Percentiles rank a stretch among this genome's conserved stretches.
phyloP scores from a whole-genome alignment of 2,888 invertebrate species.

The Euclidia mi region DNA sequence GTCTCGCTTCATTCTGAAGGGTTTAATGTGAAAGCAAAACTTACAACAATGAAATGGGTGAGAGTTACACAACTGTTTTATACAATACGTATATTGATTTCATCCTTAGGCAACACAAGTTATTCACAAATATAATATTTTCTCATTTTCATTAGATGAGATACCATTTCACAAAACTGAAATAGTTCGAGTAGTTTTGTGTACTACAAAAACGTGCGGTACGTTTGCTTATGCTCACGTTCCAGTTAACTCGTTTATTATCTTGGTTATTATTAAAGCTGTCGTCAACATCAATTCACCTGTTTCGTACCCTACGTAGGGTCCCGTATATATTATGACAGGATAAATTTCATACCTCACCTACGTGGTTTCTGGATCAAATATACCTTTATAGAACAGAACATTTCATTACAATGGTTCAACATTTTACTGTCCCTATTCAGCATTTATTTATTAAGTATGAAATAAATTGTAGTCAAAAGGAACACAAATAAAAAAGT shows the following conservation, averaged over 20 bases:
- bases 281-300: constrained; percentile 1
- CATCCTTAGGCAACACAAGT: neutral
- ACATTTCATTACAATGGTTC: too few relatives aligned
- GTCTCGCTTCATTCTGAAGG: neutral
- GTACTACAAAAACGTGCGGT: too few relatives aligned
- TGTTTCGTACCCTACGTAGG: neutral
- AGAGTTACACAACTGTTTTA: neutral
- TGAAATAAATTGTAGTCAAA: too few relatives aligned
- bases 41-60: neutral
- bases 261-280: neutral
- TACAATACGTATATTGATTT: neutral
- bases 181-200: too few relatives aligned
- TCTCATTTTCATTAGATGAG: too few relatives aligned
- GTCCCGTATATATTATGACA: neutral
- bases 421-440: too few relatives aligned
- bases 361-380: neutral
- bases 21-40: too few relatives aligned
- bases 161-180: too few relatives aligned
- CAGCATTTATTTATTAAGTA: too few relatives aligned
- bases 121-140: neutral
- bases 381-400: neutral
- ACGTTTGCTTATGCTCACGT: neutral
- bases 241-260: neutral
- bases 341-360: neutral
- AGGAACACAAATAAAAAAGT: too few relatives aligned